Evolutionary conservation across 2,888 invertebrate genomes (phyloP), one percentile per base, ranked within the genome.

Genomic region (Tachina grossa): DNA sequence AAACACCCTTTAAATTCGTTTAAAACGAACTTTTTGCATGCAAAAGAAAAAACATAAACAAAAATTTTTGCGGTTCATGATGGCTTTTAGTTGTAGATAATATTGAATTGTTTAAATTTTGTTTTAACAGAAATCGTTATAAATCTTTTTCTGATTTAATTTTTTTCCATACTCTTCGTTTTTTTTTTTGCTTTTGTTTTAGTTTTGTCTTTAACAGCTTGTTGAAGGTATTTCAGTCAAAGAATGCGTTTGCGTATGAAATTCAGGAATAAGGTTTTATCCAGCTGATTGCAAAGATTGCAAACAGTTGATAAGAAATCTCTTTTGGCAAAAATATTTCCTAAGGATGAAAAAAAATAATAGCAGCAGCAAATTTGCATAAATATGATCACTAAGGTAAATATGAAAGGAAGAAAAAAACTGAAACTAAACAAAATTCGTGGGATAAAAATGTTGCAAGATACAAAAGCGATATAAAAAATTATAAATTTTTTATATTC

Each of bases 231-330:
- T 83, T 83, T 76, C 76, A 76, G 53, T 53, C 51, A 71, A 72
- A 63, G 85, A 85, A 85, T 85, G 79, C 83, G 82, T 76, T 85
- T 80, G 76, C 76, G 83, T 76, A 85, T 68, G 31, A 76, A 72
- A 85, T 79, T 75, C 72, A 85, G 76, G 85, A 83, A 85, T 72
- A 66, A 79, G 80, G 85, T 83, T 85, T 84, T 85, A 83, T 85
- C 83, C 85, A 85, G 85, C 84, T 85, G 87, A 88, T 88, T 86
- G 85, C 82, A 86, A 87, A 87, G 88, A 88, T 87, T 88, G 87
- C 49, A 76, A 80, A 74, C 77, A 65, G 72, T 80, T 87, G 88
- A 88, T 88, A 88, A 88, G 84, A 81, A 81, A 75, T 81, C 68
- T 77, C 81, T 86, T 76, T 55, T 57, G 59, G 45, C 41, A 16